These are phyloP conservation scores for Carollia perspicillata DNA, from an alignment of 2,113 vertebrate species.

Conservation along the genomic window DNA sequence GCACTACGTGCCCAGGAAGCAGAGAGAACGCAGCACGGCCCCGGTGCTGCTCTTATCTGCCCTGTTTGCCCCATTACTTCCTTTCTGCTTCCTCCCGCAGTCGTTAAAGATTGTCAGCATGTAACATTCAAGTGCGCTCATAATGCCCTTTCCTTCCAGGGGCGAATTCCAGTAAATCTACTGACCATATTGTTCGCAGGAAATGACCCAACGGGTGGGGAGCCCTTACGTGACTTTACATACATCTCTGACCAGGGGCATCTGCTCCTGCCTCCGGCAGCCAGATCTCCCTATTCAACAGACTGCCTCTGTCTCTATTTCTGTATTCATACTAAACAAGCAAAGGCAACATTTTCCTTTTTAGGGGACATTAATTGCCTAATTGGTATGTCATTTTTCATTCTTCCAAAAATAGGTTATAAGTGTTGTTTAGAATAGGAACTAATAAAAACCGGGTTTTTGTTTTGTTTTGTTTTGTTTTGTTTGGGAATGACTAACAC, in stretches of 20 bases:
- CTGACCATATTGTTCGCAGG: not conserved
- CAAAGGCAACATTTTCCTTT: not conserved
- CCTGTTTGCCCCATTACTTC: not conserved
- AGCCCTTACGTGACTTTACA: too few relatives aligned
- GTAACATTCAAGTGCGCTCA: not conserved
- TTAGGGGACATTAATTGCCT: not conserved
- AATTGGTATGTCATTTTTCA: not conserved
- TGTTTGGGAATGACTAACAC: not conserved
- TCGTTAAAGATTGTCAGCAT: not conserved
- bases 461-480: too few relatives aligned
- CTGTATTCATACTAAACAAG: not conserved
- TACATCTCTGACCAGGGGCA: fast-evolving
- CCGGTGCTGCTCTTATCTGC: not conserved
- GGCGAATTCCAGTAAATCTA: not conserved
- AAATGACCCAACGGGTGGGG: not conserved
- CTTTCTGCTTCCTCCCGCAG: not conserved
- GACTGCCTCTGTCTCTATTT: not conserved
- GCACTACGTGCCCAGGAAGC: not conserved
- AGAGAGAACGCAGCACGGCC: not conserved
- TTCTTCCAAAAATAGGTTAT: not conserved
- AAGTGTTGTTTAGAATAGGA: slow-evolving; percentile 22
- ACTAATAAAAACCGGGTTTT: not conserved
- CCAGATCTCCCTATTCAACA: not conserved
- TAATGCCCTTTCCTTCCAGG: not conserved
- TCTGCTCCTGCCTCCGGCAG: not conserved